These are phyloP conservation scores for Vulpes vulpes DNA, from an alignment of 2,113 vertebrate species.

Conservation along the genomic window DNA sequence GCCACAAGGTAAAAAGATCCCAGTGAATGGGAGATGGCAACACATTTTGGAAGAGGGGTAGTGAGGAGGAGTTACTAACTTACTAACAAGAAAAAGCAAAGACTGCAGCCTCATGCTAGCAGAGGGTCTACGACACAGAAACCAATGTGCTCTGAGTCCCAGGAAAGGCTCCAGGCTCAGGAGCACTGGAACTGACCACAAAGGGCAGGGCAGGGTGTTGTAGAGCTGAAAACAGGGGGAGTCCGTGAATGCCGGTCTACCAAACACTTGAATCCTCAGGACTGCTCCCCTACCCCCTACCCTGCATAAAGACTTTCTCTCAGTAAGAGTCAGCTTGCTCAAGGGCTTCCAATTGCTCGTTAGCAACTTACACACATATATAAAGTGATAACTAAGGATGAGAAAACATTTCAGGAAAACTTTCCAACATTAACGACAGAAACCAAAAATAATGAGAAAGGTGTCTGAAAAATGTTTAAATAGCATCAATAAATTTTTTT, in stretches of 20 bases:
- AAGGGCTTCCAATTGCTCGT: neutral
- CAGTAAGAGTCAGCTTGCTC: neutral
- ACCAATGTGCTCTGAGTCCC: neutral
- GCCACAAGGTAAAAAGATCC: neutral
- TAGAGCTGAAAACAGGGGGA: neutral
- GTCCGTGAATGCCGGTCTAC: neutral
- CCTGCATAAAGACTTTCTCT: neutral
- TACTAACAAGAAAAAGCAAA: neutral
- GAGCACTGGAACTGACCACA: no score
- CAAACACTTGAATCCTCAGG: neutral
- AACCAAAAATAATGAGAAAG: neutral
- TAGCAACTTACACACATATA: neutral
- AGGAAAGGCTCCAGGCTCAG: neutral
- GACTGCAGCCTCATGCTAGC: neutral
- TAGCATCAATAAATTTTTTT: neutral
- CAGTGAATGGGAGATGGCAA: neutral
- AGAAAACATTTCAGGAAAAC: neutral
- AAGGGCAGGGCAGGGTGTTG: fast-evolving
- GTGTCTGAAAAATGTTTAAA: slow-evolving; percentile 12
- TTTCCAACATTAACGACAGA: neutral
- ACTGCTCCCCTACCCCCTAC: no score
- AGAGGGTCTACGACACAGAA: neutral
- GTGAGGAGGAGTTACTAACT: fast-evolving
- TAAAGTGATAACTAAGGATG: neutral
- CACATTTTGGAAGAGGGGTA: neutral